phyloP scores from a whole-genome alignment of 2,797 vertebrate species.

The Acrossocheilus fasciatus region DNA sequence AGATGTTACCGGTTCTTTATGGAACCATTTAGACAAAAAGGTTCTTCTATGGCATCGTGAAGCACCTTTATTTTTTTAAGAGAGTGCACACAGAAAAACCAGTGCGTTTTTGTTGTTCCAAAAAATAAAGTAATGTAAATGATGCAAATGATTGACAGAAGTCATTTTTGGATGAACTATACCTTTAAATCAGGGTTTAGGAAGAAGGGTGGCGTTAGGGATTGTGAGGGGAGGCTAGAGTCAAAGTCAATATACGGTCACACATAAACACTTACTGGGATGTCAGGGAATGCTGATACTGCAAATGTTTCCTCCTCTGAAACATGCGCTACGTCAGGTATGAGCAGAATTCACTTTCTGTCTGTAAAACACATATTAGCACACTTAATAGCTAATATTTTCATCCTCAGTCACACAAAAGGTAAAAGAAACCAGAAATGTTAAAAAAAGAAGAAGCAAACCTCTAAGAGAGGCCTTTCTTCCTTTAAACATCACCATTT shows the following conservation, averaged over 20 bases:
- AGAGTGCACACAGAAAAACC: neutral
- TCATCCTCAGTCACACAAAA: neutral
- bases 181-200: neutral
- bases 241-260: constrained; percentile 35
- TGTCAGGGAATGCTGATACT: constrained; percentile 23
- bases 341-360: neutral
- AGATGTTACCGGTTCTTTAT: too few species aligned
- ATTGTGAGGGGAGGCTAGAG: neutral
- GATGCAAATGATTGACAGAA: neutral
- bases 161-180: neutral
- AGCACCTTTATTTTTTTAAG: too few species aligned
- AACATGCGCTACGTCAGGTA: constrained; percentile 22
- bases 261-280: constrained; percentile 37
- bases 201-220: neutral
- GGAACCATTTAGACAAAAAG: too few species aligned
- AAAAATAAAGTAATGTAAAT: neutral
- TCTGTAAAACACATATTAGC: neutral
- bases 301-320: constrained; percentile 36
- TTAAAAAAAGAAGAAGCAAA: neutral
- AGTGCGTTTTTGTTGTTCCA: neutral
- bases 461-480: neutral
- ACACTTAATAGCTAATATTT: neutral
- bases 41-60: too few species aligned
- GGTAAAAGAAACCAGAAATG: neutral
- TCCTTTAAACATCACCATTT: constrained; percentile 2